Evolutionary conservation across 2,797 vertebrate genomes (phyloP).

Genomic region (Caiman crocodilus): DNA sequence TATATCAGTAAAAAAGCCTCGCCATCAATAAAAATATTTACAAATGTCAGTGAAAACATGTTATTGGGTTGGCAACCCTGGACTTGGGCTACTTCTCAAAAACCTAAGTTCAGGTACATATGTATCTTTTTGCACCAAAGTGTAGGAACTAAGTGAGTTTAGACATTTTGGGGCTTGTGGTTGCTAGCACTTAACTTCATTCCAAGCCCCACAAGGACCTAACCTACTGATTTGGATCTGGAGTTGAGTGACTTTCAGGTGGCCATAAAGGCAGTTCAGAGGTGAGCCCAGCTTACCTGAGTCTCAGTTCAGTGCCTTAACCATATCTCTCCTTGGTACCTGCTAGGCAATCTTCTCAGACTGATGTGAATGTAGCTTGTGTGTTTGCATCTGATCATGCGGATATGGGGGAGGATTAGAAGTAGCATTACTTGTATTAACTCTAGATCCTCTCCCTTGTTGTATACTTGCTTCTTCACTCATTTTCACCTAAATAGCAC

Average conservation of each 20-base stretch:
- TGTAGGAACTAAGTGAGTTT: fast-evolving
- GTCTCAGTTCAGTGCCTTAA: fast-evolving
- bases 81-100: too few relatives aligned
- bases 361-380: fast-evolving
- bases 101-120: fast-evolving
- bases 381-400: fast-evolving
- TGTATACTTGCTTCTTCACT: neutral
- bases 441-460: neutral
- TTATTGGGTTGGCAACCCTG: too few relatives aligned
- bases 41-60: too few relatives aligned
- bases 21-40: too few relatives aligned
- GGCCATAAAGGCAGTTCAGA: neutral
- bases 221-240: too few relatives aligned
- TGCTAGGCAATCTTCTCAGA: neutral
- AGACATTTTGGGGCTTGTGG: fast-evolving
- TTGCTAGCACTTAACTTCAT: fast-evolving
- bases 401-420: neutral
- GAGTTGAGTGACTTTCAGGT: neutral
- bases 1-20: too few relatives aligned
- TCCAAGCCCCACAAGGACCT: neutral
- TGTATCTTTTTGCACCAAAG: fast-evolving
- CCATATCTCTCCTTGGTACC: fast-evolving
- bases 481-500: fast-evolving
- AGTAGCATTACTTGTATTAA: neutral
- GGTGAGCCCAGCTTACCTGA: neutral